A percentile compares a stretch with the other conserved stretches of the same genome.
Evolutionary conservation across 2,113 vertebrate species (phyloP).

Genomic region (Dicerorhinus sumatrensis): DNA sequence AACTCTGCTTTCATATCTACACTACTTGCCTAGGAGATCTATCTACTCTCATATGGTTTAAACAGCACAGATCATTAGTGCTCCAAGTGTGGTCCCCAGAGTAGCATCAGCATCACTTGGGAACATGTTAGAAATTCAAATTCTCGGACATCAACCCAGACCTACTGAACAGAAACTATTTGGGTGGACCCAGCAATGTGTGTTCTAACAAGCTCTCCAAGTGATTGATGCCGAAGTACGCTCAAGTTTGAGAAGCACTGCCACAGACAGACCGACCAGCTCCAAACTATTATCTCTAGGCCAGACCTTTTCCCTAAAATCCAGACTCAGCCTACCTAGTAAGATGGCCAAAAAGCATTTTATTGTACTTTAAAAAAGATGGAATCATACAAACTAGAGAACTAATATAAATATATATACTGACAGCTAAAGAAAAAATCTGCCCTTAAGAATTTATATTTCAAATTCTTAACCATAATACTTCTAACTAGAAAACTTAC

Average conservation of each 20-base stretch:
- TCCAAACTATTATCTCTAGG: not conserved
- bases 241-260: not conserved
- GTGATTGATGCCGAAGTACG: not conserved
- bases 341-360: not conserved
- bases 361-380: not conserved
- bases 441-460: not conserved
- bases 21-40: not conserved
- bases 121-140: not conserved
- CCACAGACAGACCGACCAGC: not conserved
- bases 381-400: not conserved
- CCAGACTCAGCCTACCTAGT: not conserved
- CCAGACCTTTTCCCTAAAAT: not conserved
- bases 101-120: not conserved
- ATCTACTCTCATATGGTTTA: not conserved
- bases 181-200: not conserved
- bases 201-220: not conserved
- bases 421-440: not conserved
- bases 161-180: not conserved
- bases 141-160: not conserved
- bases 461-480: not conserved
- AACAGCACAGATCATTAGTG: not conserved
- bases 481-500: slow-evolving; percentile 6
- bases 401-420: slow-evolving; percentile 14
- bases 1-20: not conserved
- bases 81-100: not conserved